Evolutionary conservation across 1,140 invertebrate species (phyloP), one percentile per base, ranked within the genome.

Genomic region (Aphelinus atriplicis): DNA sequence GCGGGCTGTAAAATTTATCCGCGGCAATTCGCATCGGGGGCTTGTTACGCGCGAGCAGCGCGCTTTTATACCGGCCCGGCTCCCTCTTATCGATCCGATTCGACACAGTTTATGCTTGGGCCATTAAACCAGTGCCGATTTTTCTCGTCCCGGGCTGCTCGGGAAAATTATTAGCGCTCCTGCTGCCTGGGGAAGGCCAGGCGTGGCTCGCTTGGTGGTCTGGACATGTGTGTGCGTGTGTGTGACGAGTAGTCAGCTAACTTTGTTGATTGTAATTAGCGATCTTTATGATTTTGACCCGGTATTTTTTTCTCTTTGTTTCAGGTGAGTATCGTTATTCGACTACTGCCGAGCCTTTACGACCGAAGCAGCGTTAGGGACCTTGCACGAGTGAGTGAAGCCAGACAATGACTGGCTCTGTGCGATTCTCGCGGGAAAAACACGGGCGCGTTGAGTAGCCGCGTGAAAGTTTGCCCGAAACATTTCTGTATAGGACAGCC

Each of bases 261-360:
- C 26, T 26, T 26, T 26, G 26, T 26, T 26, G 26, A 26, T 26
- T 26, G 26, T 26, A 26, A 26, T 26, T 26, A 26, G 26, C 26
- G 26, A 26, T 26, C 26, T 26, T 26, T 26, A 26, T 26, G 26
- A 26, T 26, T 26, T 26, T 26, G 26, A 26, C 26, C 26, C 26
- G 26, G 26, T 26, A 26, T 63, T 68, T 45, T n/a, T 67, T 61
- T 69, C 51, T 68, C 57, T 74, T 57, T 75, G 50, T 75, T 75
- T n/a, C 66, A 74, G 72, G 72, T 74, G 56, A 53, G 72, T 74
- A 67, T 58, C 26, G 6, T 42, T 7, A 58, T 26, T 26, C 26
- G 26, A 26, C 26, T 26, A 26, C 26, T 26, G 26, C 51, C 51
- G 51, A 53, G 4, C 51, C 0, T 26, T 26, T 26, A 26, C 26